phyloP scores from a whole-genome alignment of 2,113 vertebrate species.

The Carassius carassius region DNA sequence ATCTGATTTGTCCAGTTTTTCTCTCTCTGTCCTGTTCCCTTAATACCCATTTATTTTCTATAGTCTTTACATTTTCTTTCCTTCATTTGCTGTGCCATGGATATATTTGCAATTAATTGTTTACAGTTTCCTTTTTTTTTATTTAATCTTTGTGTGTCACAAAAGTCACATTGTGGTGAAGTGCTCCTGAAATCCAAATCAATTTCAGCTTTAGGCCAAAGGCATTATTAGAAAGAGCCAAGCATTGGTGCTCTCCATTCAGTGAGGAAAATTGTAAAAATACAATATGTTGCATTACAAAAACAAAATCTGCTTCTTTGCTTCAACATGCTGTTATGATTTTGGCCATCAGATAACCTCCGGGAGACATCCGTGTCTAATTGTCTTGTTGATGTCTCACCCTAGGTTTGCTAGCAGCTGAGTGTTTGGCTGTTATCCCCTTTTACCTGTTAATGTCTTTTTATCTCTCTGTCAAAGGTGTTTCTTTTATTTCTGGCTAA shows the following conservation, averaged over 20 bases:
- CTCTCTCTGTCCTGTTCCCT: not conserved
- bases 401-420: not conserved
- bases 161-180: not conserved
- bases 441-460: slow-evolving; percentile 24
- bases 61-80: not conserved
- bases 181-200: not conserved
- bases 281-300: slow-evolving; percentile 31
- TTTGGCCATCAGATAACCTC: slow-evolving; percentile 24
- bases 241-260: not conserved
- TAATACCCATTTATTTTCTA: not conserved
- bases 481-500: not conserved
- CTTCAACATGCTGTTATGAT: not conserved
- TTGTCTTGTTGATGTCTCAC: not conserved
- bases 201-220: not conserved
- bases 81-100: not conserved
- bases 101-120: not conserved
- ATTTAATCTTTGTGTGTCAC: not conserved
- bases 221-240: not conserved
- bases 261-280: slow-evolving; percentile 8
- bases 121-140: not conserved
- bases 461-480: not conserved
- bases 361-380: slow-evolving; percentile 12
- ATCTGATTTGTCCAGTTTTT: slow-evolving; percentile 1
- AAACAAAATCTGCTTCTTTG: slow-evolving; percentile 35
- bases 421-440: not conserved